Evolutionary conservation across 53 echinoderm and acorn worm genomes (phyloP).

Genomic region (Apostichopus leukothele): DNA sequence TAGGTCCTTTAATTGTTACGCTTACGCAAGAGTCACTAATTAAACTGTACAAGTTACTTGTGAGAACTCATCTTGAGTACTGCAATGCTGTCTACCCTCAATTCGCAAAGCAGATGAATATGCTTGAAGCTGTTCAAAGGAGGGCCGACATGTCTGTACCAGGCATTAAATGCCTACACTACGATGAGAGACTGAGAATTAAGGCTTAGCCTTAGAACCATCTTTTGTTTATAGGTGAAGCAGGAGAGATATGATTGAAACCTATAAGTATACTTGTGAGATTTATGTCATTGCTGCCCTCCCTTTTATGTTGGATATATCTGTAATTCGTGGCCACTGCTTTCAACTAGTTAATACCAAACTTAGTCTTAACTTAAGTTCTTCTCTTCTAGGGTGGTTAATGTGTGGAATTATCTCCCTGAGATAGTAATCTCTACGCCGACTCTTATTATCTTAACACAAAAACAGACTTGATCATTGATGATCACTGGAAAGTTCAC

Average conservation of each 20-base stretch:
- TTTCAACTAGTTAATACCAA: no score
- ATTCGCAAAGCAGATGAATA: neutral
- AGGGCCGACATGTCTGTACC: neutral
- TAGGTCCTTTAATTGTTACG: neutral
- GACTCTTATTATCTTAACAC: no score
- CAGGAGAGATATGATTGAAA: slow-evolving; percentile 14
- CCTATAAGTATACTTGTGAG: neutral
- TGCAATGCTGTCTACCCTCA: neutral
- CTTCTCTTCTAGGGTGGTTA: no score
- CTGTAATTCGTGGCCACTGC: neutral
- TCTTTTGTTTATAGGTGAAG: neutral
- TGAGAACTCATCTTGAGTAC: neutral
- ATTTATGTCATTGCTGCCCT: neutral
- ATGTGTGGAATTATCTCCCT: no score
- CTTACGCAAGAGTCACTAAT: neutral
- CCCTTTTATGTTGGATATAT: neutral
- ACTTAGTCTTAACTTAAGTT: no score
- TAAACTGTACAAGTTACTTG: neutral
- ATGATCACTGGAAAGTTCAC: no score
- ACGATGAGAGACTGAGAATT: neutral
- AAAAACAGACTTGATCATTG: no score
- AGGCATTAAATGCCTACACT: neutral
- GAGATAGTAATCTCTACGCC: no score
- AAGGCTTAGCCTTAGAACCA: neutral
- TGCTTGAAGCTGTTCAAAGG: neutral